A percentile compares a stretch with the other conserved stretches of the same genome.
Conservation (phyloP, 2,888 invertebrate genomes). For the Plebejus argus region DNA sequence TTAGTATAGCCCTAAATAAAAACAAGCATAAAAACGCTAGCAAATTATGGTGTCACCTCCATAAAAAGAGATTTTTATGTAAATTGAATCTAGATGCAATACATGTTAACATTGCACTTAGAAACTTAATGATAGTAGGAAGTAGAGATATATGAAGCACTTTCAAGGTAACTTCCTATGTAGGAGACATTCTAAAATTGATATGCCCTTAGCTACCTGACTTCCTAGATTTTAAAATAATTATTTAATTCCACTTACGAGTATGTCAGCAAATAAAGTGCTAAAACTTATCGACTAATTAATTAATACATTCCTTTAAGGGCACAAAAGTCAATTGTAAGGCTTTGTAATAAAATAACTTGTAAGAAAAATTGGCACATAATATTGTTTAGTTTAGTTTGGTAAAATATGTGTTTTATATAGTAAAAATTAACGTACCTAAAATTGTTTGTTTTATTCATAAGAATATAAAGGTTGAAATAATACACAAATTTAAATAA, state of each 20-base stretch:
- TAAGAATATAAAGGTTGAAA: not conserved
- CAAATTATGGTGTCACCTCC: not conserved
- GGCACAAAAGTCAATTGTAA: too few species aligned
- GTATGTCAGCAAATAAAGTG: too few species aligned
- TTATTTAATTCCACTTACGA: not conserved
- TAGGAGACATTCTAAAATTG: conserved; percentile 16
- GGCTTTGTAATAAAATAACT: too few species aligned
- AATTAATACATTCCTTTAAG: too few species aligned
- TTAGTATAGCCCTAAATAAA: not conserved
- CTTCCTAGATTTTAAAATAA: not conserved
- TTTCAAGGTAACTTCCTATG: conserved; percentile 30
- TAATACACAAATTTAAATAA: conserved; percentile 9
- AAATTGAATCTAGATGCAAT: not conserved
- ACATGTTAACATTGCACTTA: conserved; percentile 19
- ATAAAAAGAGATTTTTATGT: conserved; percentile 10
- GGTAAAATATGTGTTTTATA: too few species aligned
- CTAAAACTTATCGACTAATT: too few species aligned
- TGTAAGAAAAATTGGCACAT: too few species aligned
- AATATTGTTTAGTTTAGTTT: too few species aligned
- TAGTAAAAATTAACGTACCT: not conserved
- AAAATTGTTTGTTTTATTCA: not conserved
- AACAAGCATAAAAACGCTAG: not conserved
- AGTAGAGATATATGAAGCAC: not conserved
- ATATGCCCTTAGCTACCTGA: not conserved
- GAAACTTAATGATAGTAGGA: conserved; percentile 28